phyloP scores from a whole-genome alignment of 1,140 invertebrate genomes.

The Apis laboriosa region DNA sequence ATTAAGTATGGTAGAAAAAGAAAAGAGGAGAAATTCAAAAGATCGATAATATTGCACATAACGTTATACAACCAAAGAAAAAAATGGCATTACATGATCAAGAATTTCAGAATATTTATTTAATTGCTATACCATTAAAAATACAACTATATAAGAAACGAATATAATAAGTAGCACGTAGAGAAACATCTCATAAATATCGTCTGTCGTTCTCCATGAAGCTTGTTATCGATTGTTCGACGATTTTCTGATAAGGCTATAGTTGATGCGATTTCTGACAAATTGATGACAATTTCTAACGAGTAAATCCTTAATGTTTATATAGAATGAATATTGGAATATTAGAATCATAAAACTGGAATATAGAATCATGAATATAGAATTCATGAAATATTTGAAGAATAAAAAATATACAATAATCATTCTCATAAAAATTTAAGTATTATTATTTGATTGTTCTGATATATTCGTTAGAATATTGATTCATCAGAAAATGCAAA shows the following conservation, averaged over 20 bases:
- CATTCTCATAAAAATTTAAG: no score
- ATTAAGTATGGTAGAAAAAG: slow-evolving; percentile 29
- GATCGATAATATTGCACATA: slow-evolving; percentile 13
- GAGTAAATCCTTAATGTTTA: no score
- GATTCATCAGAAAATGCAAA: not conserved
- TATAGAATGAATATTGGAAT: no score
- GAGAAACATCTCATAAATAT: slow-evolving; percentile 55
- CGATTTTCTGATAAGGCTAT: slow-evolving; percentile 9
- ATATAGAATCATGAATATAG: no score
- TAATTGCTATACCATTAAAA: slow-evolving; percentile 69
- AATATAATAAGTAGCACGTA: slow-evolving; percentile 72
- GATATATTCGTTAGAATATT: no score
- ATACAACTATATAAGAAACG: slow-evolving; percentile 65
- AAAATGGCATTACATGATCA: slow-evolving; percentile 54
- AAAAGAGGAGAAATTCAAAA: slow-evolving; percentile 7
- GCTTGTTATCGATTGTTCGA: slow-evolving; percentile 38
- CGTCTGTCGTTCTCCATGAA: slow-evolving; percentile 69
- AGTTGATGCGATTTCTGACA: no score
- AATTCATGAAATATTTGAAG: no score
- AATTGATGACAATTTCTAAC: no score
- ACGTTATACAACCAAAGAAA: slow-evolving; percentile 21
- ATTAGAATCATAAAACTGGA: no score
- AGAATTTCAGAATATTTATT: slow-evolving; percentile 74
- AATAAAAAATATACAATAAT: no score
- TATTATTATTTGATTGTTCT: no score